Base-by-base conservation (phyloP, 2,113 vertebrate species). In the Fulica atra region DNA sequence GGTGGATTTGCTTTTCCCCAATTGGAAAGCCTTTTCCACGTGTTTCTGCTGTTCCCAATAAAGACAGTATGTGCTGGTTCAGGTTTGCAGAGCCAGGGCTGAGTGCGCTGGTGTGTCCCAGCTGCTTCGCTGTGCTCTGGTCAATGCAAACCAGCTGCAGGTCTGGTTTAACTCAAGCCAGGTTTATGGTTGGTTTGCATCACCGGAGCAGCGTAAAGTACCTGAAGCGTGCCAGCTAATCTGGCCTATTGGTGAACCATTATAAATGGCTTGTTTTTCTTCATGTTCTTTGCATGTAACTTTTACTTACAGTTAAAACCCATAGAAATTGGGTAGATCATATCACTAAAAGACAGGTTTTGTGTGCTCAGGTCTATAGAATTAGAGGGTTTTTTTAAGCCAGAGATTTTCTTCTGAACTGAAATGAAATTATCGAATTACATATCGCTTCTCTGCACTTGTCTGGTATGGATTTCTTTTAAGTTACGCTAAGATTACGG, bases 241-340 rank as follows among this genome's bases (percentile, higher is more conserved):
- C 88, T 95, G 86, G 93, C 93, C 94, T 93, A 3, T 92, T 86
- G 92, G 68, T 96, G 95, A 97, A 94, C 92, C 82, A n/a, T 96
- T 94, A 68, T 64, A 93, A 96, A 94, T 84, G 7, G 74, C 72
- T 96, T 96, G 88, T 71, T 96, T 96, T 95, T 88, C 86, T 84
- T 97, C 72, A 5, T 95, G 74, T 88, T 94, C 85, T 86, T 77
- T 81, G 25, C 46, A 6, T 83, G 69, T 86, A 86, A 79, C 64
- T 92, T 92, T 87, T 72, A 82, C 91, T 91, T 96, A 56, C 78
- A 93, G 89, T 66, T 40, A 50, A 94, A 92, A 31, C 65, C 60
- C 7, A 3, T 56, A 56, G 80, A 90, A 92, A 69, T 38, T 40
- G 82, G 11, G 9, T 51, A 68, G 71, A 71, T 83, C 81, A 21